phyloP scores from a whole-genome alignment of 2,113 vertebrate species.

The Telmatochromis sp. region DNA sequence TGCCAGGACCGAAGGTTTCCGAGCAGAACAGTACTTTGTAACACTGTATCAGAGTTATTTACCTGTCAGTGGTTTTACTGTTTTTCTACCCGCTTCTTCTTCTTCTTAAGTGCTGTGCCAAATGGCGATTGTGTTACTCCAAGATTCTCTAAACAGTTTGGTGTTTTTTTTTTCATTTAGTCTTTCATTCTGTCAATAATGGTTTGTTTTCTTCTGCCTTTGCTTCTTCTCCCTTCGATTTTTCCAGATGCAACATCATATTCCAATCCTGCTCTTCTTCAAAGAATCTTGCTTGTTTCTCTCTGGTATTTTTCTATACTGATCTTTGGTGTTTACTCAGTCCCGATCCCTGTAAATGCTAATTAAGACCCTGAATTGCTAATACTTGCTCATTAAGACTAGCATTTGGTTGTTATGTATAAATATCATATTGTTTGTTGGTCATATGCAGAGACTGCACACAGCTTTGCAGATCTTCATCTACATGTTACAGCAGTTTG shows the following conservation, averaged over 20 bases:
- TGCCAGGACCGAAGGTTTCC: not conserved
- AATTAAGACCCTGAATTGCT: fast-evolving
- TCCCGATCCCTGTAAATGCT: not conserved
- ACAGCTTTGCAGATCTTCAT: not conserved
- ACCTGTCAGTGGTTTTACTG: not conserved
- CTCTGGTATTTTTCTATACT: not conserved
- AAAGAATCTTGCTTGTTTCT: not conserved
- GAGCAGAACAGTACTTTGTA: not conserved
- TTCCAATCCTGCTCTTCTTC: not conserved
- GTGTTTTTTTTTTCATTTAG: not conserved
- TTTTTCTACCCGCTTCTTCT: not conserved
- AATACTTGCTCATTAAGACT: not conserved
- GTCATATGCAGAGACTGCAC: not conserved
- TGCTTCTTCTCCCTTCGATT: not conserved
- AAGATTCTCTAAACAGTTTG: not conserved
- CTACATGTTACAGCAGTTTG: not conserved
- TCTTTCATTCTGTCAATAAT: not conserved
- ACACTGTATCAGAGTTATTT: not conserved
- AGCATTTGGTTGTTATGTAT: not conserved
- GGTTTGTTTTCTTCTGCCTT: not conserved
- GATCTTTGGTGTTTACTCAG: not conserved
- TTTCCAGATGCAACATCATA: not conserved
- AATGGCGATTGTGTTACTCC: not conserved
- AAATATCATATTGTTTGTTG: not conserved
- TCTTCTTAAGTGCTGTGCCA: not conserved